Evolutionary conservation across 2,888 invertebrate genomes (phyloP).

Genomic region (Hetaerina titia): DNA sequence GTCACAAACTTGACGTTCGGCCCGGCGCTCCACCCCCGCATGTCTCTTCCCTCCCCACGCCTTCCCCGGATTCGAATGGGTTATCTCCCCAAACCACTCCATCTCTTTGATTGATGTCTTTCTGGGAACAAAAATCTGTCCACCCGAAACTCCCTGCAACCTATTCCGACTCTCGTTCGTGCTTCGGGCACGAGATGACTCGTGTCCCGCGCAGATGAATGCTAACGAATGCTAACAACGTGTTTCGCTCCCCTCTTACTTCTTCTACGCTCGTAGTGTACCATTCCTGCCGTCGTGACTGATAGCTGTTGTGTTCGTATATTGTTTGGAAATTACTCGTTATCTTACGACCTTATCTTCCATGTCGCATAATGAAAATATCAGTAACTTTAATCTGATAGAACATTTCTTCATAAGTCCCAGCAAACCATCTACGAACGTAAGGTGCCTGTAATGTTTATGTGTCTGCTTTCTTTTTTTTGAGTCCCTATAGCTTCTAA

Average conservation of each 20-base stretch:
- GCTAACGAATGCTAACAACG: slow-evolving; percentile 25
- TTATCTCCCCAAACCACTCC: background rate
- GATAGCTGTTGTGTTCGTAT: background rate
- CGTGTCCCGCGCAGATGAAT: background rate
- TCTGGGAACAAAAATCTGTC: slow-evolving; percentile 32
- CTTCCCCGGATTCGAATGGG: background rate
- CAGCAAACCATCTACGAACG: background rate
- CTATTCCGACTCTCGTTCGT: background rate
- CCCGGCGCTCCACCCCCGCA: background rate
- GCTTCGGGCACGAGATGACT: slow-evolving; percentile 8
- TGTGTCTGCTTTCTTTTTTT: too few relatives aligned
- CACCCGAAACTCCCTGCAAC: background rate
- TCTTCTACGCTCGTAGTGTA: background rate
- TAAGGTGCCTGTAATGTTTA: too few relatives aligned
- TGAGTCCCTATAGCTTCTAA: too few relatives aligned
- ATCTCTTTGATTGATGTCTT: slow-evolving; percentile 22
- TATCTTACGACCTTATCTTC: background rate
- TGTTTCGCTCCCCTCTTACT: background rate
- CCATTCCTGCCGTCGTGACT: background rate
- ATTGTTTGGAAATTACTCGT: slow-evolving; percentile 9
- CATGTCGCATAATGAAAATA: background rate
- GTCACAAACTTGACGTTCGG: background rate
- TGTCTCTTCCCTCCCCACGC: background rate
- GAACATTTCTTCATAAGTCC: background rate
- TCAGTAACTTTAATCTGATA: background rate